Conservation (phyloP, 2,113 vertebrate genomes). For the Chrysemys picta region DNA sequence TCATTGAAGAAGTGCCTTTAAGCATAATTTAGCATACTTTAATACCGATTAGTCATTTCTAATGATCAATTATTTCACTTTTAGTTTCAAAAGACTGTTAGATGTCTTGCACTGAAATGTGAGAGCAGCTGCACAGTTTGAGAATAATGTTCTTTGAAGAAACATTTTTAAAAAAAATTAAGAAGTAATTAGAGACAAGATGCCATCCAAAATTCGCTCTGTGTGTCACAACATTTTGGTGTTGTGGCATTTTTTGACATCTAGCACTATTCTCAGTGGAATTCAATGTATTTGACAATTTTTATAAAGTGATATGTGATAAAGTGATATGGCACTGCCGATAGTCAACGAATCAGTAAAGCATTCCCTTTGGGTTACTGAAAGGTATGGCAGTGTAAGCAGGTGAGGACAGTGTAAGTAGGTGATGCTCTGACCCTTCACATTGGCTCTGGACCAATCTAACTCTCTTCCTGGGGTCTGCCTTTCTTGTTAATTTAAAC, state of each 20-base stretch:
- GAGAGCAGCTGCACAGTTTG: neutral
- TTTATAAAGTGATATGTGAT: neutral
- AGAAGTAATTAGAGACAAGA: neutral
- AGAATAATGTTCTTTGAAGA: neutral
- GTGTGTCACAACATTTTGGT: neutral
- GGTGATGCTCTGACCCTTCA: neutral
- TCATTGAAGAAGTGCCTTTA: neutral
- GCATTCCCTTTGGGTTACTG: neutral
- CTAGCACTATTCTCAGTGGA: neutral
- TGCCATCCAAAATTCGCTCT: neutral
- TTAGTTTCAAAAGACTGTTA: neutral
- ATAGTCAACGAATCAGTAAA: neutral
- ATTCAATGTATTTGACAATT: neutral
- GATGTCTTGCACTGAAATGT: neutral
- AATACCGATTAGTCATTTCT: neutral
- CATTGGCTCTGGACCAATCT: neutral
- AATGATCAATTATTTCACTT: neutral
- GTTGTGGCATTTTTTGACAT: neutral
- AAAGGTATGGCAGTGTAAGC: neutral
- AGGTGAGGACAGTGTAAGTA: neutral
- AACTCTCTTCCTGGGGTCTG: neutral
- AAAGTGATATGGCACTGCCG: neutral
- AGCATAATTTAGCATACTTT: neutral
- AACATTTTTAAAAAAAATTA: neutral
- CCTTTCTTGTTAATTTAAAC: neutral